These are phyloP conservation scores for Megalops atlanticus DNA, from an alignment of 2,113 vertebrate species.

Conservation along the genomic window DNA sequence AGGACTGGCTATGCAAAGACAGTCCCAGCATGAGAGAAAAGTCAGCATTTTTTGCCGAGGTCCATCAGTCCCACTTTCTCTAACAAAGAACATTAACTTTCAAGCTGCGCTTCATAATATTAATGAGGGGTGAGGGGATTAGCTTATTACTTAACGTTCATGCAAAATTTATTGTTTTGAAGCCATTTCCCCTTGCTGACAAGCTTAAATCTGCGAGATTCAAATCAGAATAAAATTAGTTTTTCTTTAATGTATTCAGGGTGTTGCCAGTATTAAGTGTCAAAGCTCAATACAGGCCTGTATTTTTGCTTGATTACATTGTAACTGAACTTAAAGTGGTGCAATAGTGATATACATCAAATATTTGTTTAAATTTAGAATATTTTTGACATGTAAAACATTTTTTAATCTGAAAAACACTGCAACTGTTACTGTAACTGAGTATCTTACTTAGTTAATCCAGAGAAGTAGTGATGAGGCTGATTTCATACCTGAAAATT, in stretches of 20 bases:
- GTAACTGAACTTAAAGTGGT: too few species aligned
- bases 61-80: neutral
- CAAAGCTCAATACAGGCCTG: too few species aligned
- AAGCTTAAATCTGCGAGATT: neutral
- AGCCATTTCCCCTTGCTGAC: too few species aligned
- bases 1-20: neutral
- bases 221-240: neutral
- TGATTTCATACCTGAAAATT: neutral
- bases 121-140: neutral
- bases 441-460: too few species aligned
- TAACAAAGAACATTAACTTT: neutral
- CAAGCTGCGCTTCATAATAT: neutral
- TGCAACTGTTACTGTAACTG: too few species aligned
- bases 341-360: neutral
- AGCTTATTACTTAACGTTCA: neutral
- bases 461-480: neutral
- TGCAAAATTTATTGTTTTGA: neutral
- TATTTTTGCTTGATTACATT: neutral
- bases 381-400: too few species aligned
- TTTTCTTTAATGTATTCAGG: too few species aligned
- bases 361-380: neutral
- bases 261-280: too few species aligned
- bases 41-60: neutral
- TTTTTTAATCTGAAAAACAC: too few species aligned
- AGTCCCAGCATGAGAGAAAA: neutral